Conservation (phyloP, 92 coral and sea anemone species). For the Palythoa grandis region DNA sequence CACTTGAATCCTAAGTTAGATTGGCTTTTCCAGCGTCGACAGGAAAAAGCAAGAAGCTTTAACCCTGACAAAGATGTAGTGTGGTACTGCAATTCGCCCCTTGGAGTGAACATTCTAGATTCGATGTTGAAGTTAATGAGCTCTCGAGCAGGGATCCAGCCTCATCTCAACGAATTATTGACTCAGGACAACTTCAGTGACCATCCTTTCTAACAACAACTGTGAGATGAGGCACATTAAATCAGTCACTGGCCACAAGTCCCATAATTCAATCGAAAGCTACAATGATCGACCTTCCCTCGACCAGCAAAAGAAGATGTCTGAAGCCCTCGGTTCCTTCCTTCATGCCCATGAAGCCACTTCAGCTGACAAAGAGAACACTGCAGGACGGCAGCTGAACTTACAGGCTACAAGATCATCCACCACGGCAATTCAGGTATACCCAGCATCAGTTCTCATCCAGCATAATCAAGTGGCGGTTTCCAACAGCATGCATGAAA, state of each 20-base stretch:
- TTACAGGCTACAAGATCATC: constrained; percentile 42
- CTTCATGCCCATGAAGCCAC: constrained; percentile 21
- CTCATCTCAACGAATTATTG: background rate
- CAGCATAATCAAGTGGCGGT: constrained; percentile 45
- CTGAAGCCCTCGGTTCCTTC: constrained; percentile 14
- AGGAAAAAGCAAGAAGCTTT: constrained; percentile 15
- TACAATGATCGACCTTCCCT: background rate
- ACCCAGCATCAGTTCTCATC: constrained; percentile 40
- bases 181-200: background rate
- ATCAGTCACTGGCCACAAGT: background rate
- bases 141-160: background rate
- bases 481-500: constrained; percentile 1
- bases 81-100: constrained; percentile 54
- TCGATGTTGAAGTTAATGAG: background rate
- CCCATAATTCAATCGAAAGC: background rate
- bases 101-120: constrained; percentile 44
- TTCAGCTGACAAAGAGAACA: constrained; percentile 41
- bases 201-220: background rate
- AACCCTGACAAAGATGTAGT: constrained; percentile 36
- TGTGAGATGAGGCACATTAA: background rate
- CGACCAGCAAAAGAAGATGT: background rate
- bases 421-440: constrained; percentile 42
- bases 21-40: constrained; percentile 60
- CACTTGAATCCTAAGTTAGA: constrained; percentile 52
- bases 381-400: constrained; percentile 39